Base-by-base conservation (phyloP, 2,113 vertebrate genomes). In the Oreotrochilus melanogaster region DNA sequence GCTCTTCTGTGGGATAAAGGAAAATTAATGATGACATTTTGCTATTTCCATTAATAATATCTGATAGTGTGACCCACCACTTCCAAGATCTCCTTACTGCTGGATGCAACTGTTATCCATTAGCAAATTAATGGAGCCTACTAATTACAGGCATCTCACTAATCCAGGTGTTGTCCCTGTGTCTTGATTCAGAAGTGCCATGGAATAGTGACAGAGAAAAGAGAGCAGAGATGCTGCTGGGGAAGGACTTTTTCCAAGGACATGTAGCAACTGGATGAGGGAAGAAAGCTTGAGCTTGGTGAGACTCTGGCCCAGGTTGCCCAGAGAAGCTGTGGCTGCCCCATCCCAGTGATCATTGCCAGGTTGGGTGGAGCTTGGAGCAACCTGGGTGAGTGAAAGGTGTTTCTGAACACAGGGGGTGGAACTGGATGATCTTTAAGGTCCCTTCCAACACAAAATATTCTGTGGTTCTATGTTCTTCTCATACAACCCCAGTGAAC, bases 151-250 rank as follows among this genome's bases (percentile, higher is more conserved):
- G 22, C 24, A 51, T 45, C 19, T 56, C 11, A 23, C 39, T 60
- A 11, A 66, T 8, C 25, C 12, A 17, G 12, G 33, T 3, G 3
- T 50, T 7, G 0, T 28, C 66, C 61, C 35, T 1, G 0, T 19
- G 17, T 15, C 73, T 67, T 43, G 24, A 27, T 61, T 50, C 60
- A 24, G 25, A 58, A 53, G 39, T 8, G 18, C 25, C 43, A 35
- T 0, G 3, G n/a, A 56, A 54, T 42, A 61, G 31, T 4, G 25
- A 35, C 3, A 25, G 54, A 27, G 58, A 35, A 33, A 50, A 37
- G 56, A 67, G 25, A 61, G 39, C 25, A 56, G 9, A 10, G 42
- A 19, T 47, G 45, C 22, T 47, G 45, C 22, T 47, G 45, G 45
- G 45, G 45, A 47, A 21, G 45, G 45, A 47, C 45, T 7, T 47